Evolutionary conservation across 1,140 invertebrate species (phyloP), one percentile per base, ranked within the genome.

Genomic region (Drosophila pachea): DNA sequence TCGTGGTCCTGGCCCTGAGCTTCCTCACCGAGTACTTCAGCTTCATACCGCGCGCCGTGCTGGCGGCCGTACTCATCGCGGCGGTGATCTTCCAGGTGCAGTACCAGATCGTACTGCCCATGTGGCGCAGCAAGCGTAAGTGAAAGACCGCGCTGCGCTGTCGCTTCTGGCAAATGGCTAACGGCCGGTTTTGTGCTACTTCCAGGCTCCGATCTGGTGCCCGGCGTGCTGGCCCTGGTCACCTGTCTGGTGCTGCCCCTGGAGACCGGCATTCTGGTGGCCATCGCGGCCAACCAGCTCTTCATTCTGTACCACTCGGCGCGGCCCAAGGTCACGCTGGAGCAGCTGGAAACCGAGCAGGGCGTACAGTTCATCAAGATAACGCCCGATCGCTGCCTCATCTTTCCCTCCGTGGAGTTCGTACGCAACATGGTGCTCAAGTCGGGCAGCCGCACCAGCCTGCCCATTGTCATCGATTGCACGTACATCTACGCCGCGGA

Each of bases 251-350:
- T 95, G 7, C 89, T 97, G 68, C 95, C 94, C 56, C 90, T 98
- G 52, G 96, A 98, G 91, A 93, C 96, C 87, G 97, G 97, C 48
- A 98, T 99, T 83, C 91, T 98, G 14, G 92, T 95, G 72, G 97
- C 97, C 11, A 94, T 98, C 58, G 94, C 94, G 9, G 91, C 97
- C 29, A 97, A 97, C 78, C 90, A 98, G 5, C 89, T 97, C 2
- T 96, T 97, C 76, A 94, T 98, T 48, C 90, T 98, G 8, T 97
- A 98, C 88, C 95, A 97, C 73, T 95, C 95, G 31, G 96, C 97
- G 0, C 91, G 96, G 71, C 97, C 97, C 14, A 95, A 96, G 88
- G 94, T 98, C 40, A 92, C 92, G 2, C 92, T 95, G 9, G 94
- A 95, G 87, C 93, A 93, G 93, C 29, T 94, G 7, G 87, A 89